Evolutionary conservation across 30 jellyfish, hydroid and myxozoan species (phyloP), one percentile per base, ranked within the genome.

Genomic region (Cassiopea xamachana): DNA sequence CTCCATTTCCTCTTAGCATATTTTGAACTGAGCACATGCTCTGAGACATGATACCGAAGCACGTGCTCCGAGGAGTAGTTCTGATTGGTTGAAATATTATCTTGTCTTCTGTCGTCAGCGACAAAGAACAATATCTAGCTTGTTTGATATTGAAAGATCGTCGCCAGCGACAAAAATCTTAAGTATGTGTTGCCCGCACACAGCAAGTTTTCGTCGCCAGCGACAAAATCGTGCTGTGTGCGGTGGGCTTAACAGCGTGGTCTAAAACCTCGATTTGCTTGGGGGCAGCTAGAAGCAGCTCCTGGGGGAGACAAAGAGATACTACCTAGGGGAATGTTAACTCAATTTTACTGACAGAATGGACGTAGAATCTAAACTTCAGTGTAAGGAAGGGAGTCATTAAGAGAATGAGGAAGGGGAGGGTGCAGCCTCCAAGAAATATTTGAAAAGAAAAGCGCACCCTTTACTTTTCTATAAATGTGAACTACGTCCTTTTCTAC

Each of bases 171-270:
- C 64, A 55, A 55, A 6, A 55, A 55, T 55, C 64, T 55, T 55
- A 3, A 10, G 12, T 55, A 55, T 55, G 64, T 10, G 64, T 55
- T 55, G 18, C 81, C 81, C 81, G 81, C 81, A 73, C 81, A 73
- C 81, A 27, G 2, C 55, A 17, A 50, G 51, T 73, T 73, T 73
- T 39, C 55, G 81, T 73, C 81, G 48, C 51, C 51, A 9, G 81
- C 51, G 81, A 73, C 81, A 73, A 73, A 73, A 73, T 73, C 81
- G 64, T 17, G 55, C 55, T 14, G 81, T 73, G 81, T 73, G 51
- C 81, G 51, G 1, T 73, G 51, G 81, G 81, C 90, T 48, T 44
- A 27, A 27, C 39, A 27, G 39, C 39, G 39, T 27, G 39, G 39
- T 27, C 39, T 27, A 27, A 27, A 27, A 27, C 39, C 39, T 27